Conservation (phyloP, 2,888 invertebrate genomes). For the Muschampia plurimacula region DNA sequence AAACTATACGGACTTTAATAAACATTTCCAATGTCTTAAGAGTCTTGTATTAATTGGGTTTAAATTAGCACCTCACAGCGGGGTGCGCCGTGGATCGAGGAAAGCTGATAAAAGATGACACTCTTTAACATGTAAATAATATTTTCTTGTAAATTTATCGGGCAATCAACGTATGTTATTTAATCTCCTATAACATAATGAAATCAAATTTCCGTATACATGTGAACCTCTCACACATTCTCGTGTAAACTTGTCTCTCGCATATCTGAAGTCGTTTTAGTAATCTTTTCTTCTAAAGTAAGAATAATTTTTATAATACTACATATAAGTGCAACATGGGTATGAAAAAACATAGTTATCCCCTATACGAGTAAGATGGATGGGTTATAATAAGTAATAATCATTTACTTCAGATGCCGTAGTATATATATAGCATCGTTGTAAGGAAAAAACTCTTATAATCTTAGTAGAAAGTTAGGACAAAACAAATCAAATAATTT, state of each 20-base stretch:
- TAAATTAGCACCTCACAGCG: slow-evolving; percentile 70
- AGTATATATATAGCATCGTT: too few species aligned
- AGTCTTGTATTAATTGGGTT: slow-evolving; percentile 60
- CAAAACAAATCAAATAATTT: too few species aligned
- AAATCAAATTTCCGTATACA: slow-evolving; percentile 26
- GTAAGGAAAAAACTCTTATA: too few species aligned
- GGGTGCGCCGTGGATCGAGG: slow-evolving; percentile 68
- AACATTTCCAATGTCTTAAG: slow-evolving; percentile 17
- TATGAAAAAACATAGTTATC: too few species aligned
- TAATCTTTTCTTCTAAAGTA: slow-evolving; percentile 3
- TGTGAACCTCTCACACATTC: slow-evolving; percentile 20
- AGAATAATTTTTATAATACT: too few species aligned
- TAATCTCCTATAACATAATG: slow-evolving; percentile 34
- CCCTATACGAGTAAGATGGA: too few species aligned
- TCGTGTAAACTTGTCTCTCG: slow-evolving; percentile 9
- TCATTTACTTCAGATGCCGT: too few species aligned
- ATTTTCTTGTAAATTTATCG: slow-evolving; percentile 43
- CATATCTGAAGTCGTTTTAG: slow-evolving; percentile 3
- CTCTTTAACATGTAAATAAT: slow-evolving; percentile 35
- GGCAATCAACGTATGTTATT: slow-evolving; percentile 41
- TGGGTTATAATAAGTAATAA: too few species aligned
- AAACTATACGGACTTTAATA: slow-evolving; percentile 14
- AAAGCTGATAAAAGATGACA: slow-evolving; percentile 55
- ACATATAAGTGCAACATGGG: too few species aligned
- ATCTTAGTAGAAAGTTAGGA: too few species aligned